These are phyloP conservation scores for Alentia gelatinosa DNA, from an alignment of 2,888 invertebrate genomes.

Conservation along the genomic window DNA sequence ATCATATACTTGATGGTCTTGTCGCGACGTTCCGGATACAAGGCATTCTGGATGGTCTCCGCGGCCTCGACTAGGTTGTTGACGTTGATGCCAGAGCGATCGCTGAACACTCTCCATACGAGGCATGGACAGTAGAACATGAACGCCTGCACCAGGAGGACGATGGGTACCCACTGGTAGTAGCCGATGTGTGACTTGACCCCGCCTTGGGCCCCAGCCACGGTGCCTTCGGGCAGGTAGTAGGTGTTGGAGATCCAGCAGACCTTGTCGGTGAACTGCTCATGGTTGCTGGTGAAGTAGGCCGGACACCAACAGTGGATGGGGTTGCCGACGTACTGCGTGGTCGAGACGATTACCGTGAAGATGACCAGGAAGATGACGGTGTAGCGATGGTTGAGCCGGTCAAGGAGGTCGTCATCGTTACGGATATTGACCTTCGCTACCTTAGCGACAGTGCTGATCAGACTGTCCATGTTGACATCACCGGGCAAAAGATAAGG, in stretches of 20 bases:
- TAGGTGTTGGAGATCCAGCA: constrained; percentile 57
- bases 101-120: constrained; percentile 64
- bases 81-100: constrained; percentile 80
- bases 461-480: constrained; percentile 59
- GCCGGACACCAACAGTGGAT: constrained; percentile 82
- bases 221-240: constrained; percentile 47
- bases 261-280: constrained; percentile 55
- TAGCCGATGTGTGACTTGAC: constrained; percentile 51
- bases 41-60: constrained; percentile 75
- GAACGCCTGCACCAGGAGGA: constrained; percentile 82
- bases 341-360: constrained; percentile 79
- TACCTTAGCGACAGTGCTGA: constrained; percentile 67
- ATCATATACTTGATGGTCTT: constrained; percentile 82
- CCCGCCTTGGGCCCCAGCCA: constrained; percentile 15
- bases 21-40: constrained; percentile 81
- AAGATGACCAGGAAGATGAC: constrained; percentile 78
- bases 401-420: constrained; percentile 80
- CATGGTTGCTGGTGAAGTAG: constrained; percentile 78
- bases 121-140: constrained; percentile 81
- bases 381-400: constrained; percentile 79
- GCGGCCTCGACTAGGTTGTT: constrained; percentile 78
- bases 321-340: constrained; percentile 80
- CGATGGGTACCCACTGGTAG: constrained; percentile 81
- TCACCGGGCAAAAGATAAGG: constrained; percentile 40
- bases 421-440: constrained; percentile 79